These are phyloP conservation scores for Oncorhynchus keta DNA, from an alignment of 2,113 vertebrate genomes.

Conservation along the genomic window DNA sequence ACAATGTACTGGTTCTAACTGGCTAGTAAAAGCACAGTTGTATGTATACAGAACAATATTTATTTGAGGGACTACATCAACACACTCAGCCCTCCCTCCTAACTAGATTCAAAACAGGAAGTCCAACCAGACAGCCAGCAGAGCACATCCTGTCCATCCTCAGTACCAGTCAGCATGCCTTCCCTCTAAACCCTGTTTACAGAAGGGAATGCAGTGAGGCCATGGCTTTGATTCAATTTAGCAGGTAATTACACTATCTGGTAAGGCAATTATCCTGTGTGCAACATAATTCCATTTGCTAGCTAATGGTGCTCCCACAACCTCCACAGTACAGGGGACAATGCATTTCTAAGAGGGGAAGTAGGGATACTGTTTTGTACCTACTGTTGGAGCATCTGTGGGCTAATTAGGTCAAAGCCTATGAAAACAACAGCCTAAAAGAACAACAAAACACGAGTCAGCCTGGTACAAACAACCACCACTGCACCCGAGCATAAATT, in stretches of 20 bases:
- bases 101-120: not conserved
- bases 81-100: not conserved
- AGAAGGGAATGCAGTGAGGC: not conserved
- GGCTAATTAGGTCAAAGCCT: too few species aligned
- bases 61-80: not conserved
- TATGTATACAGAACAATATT: not conserved
- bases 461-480: not conserved
- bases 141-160: not conserved
- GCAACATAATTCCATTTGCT: not conserved
- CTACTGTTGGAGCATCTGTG: not conserved
- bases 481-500: not conserved
- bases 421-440: not conserved
- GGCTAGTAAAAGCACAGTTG: not conserved
- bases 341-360: not conserved
- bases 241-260: not conserved
- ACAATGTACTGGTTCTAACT: not conserved
- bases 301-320: not conserved
- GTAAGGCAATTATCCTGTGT: not conserved
- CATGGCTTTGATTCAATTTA: not conserved
- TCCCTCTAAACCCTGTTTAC: not conserved
- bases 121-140: not conserved
- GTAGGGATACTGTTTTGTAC: not conserved
- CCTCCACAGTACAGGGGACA: not conserved
- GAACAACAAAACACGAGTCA: not conserved
- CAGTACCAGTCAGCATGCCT: not conserved